phyloP scores from a whole-genome alignment of 2,888 invertebrate species.

The Lithophane socia region DNA sequence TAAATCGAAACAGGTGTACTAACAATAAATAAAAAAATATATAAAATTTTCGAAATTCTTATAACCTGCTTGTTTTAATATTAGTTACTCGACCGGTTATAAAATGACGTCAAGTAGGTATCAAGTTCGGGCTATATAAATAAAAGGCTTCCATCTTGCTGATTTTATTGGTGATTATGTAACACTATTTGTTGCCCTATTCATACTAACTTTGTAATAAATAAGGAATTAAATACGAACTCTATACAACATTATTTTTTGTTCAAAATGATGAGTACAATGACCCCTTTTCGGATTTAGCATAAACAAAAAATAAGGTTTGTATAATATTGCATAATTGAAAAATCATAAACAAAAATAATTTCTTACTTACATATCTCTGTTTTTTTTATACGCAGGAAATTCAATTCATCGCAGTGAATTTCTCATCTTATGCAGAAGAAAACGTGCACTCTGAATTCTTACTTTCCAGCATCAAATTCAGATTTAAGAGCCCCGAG shows the following conservation, averaged over 20 bases:
- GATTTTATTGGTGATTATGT: not conserved
- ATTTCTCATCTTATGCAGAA: not conserved
- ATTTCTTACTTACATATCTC: not conserved
- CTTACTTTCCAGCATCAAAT: not conserved
- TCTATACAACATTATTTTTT: too few species aligned
- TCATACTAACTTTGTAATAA: not conserved
- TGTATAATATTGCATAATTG: too few species aligned
- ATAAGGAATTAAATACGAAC: not conserved
- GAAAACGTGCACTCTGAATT: not conserved
- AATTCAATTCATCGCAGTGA: not conserved
- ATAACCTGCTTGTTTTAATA: not conserved
- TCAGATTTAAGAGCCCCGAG: not conserved
- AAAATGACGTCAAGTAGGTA: not conserved
- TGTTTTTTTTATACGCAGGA: not conserved
- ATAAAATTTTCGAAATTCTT: constrained; percentile 8
- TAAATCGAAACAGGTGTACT: not conserved
- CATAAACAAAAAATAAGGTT: too few species aligned
- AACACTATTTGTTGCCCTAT: not conserved
- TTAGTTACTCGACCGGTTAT: constrained; percentile 29
- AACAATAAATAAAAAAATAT: not conserved
- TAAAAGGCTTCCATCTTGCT: not conserved
- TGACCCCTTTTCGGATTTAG: too few species aligned
- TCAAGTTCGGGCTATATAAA: not conserved
- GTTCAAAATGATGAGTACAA: too few species aligned
- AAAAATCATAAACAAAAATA: not conserved